Base-by-base conservation (phyloP, 2,797 vertebrate species). In the Cossypha niveicapilla region DNA sequence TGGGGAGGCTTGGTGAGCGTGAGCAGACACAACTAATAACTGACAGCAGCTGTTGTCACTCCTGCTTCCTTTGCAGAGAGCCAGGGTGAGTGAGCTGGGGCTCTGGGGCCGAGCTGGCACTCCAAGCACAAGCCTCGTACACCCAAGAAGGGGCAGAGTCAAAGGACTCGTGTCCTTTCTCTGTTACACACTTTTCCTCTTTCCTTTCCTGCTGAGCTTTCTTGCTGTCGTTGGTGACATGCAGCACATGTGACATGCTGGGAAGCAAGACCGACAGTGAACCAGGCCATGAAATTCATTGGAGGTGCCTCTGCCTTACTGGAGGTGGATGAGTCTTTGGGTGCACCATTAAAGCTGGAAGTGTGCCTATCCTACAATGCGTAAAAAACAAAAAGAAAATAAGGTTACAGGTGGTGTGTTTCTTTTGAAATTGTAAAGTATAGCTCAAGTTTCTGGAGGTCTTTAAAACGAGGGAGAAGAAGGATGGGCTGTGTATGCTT, bases 21-120 rank as follows among this genome's bases (percentile, higher is more conserved):
- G 51, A 66, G 2, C 78, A 70, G 85, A 48, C 71, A 56, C 78
- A 47, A 10, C n/a, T 34, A 44, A 63, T 77, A 63, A 57, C 68
- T 84, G 13, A 72, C 45, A 86, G 82, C 88, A 67, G 93, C 89
- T 83, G 70, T 37, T 92, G 57, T 30, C 72, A 8, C 44, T 8
- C 66, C 53, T 42, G 34, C 53, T 58, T 71, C 25, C 81, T 70
- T 63, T 63, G 57, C 58, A 8, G 44, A 6, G 74, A 28, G 76
- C 57, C 1, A 0, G 25, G 67, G 24, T 65, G 86, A 71, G 62
- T 1, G 47, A 58, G 10, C 3, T 57, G 22, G 62, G 68, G 70
- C 77, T 68, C 57, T 21, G 34, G 53, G 57, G 62, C 65, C 1
- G 6, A 51, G 80, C 66, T 63, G 90, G 21, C 5, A 1, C 61